Evolutionary conservation across 2,797 vertebrate species (phyloP), one percentile per base, ranked within the genome.

Genomic region (Prunella strophiata): DNA sequence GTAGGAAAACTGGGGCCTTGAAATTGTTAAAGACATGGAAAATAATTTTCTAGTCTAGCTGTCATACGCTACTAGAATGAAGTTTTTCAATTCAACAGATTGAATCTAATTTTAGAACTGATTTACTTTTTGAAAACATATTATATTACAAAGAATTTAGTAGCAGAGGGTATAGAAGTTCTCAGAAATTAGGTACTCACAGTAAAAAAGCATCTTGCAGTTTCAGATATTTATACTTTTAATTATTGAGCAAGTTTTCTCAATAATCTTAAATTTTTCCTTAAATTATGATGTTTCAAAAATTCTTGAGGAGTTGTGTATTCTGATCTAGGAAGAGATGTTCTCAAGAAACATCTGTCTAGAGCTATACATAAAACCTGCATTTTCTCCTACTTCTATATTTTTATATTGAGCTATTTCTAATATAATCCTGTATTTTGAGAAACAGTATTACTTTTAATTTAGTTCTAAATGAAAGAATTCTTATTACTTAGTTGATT

Each of bases 11-110:
- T 38, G 48, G 58, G 50, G 47, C 57, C 79, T 95, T 93, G 45
- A 63, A 81, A 88, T 89, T 80, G 48, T 62, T 94, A 84, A 83
- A 95, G 91, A 94, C 22, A 62, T 48, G 59, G 40, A 70, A 92
- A 82, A 58, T 12, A 3, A 29, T 79, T 42, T 87, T 95, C 54
- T 77, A 63, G 48, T 78, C 77, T 54, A 63, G 22, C n/a, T 43
- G 38, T 52, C 30, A 34, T 59, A 34, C 17, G 25, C 52, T 95
- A 80, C 73, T 48, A 13, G 47, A 57, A 96, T 87, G 67, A 78
- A 73, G 3, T 5, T 55, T 82, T 85, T 78, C 4, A 61, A 80
- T 91, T 94, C 68, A 65, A 62, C 13, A 68, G 54, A 32, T 26
- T 54, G 66, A 87, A 72, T 59, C 11, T 45, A 45, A 83, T n/a